Evolutionary conservation across 2,113 vertebrate species (phyloP), one percentile per base, ranked within the genome.

Genomic region (Pipra filicauda): DNA sequence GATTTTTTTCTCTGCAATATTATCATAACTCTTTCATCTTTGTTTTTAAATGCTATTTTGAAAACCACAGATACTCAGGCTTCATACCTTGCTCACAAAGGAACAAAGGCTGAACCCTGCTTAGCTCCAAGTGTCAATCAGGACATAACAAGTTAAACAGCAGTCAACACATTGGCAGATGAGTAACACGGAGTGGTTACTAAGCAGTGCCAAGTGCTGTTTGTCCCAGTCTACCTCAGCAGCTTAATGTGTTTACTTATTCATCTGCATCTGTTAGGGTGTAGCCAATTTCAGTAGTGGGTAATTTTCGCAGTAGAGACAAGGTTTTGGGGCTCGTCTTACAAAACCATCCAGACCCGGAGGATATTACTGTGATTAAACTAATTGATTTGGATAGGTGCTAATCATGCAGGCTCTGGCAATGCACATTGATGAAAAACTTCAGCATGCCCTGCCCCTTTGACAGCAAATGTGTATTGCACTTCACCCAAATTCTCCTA

Each of bases 251-350:
- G 91, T 97, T 97, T 96, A 94, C 94, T 97, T 96, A 97, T 97
- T 97, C 96, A 97, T 95, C 94, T 96, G 91, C 96, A 97, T 96
- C 95, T 97, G 95, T 75, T 91, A 95, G 94, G 94, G 96, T 96
- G 94, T 94, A 93, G 89, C 87, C 94, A 76, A 8, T 78, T 91
- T 94, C 94, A 95, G 89, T 58, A 91, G 61, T 73, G 95, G 94
- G 74, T 96, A 72, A 88, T 97, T 96, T 94, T 95, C 70, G 49
- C 62, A 39, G 71, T n/a, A 89, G 66, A 94, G 81, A 76, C 70
- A 89, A 92, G 70, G 81, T 91, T 97, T 95, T 93, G 91, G 95
- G 93, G 41, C 94, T 93, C 0, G 0, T 93, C 74, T 95, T 91
- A 73, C 93, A 95, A 91, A 94, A 66, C 81, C 87, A 69, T 88